Evolutionary conservation across 2,113 vertebrate species (phyloP).

Genomic region (Puma concolor): DNA sequence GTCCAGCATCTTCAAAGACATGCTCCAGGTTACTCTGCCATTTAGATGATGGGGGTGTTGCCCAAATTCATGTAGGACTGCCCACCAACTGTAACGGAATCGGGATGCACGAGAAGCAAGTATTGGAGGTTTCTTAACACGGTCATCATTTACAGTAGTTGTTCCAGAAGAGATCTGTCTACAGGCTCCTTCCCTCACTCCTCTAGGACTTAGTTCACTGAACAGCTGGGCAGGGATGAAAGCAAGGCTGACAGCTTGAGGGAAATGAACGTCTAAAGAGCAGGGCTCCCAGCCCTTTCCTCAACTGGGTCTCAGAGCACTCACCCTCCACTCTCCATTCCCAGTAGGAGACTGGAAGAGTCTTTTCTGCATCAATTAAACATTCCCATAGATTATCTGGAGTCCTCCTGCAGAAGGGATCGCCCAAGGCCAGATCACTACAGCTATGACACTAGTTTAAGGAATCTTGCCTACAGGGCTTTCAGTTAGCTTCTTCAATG

Average conservation of each 20-base stretch:
- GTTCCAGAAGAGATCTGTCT: constrained; percentile 60
- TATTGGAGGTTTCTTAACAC: constrained; percentile 33
- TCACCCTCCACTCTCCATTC: not conserved
- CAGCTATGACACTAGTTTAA: not conserved
- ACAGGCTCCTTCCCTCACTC: constrained; percentile 17
- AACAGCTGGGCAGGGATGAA: not conserved
- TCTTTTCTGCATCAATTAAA: not conserved
- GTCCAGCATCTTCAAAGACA: constrained; percentile 74
- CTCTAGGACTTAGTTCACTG: not conserved
- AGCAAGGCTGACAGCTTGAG: not conserved
- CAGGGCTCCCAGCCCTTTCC: not conserved
- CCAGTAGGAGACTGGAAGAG: not conserved
- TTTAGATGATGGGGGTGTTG: constrained; percentile 14
- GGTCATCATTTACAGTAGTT: constrained; percentile 41
- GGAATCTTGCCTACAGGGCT: not conserved
- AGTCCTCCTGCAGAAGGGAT: not conserved
- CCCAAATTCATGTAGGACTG: not conserved
- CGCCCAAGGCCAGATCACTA: not conserved
- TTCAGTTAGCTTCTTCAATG: not conserved
- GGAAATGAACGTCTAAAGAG: not conserved
- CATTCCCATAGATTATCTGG: not conserved
- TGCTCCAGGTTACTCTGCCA: constrained; percentile 30
- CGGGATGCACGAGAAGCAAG: constrained; percentile 47
- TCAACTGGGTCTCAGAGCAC: not conserved
- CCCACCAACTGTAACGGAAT: constrained; percentile 57